Evolutionary conservation across 2,888 invertebrate species (phyloP), one percentile per base, ranked within the genome.

Genomic region (Dugesia japonica): DNA sequence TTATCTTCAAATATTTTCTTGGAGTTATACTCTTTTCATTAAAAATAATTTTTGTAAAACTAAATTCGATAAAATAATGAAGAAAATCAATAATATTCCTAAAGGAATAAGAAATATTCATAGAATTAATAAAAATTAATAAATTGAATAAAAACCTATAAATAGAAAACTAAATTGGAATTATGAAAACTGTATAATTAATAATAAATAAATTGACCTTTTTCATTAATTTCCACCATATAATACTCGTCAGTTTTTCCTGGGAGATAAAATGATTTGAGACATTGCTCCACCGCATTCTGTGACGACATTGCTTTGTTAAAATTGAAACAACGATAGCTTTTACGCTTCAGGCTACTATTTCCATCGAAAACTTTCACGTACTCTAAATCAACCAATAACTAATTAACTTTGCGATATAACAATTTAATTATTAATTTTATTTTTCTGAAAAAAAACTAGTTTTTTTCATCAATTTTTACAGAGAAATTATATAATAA

Each of bases 281-380:
- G 75, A 74, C 73, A 26, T 38, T 75, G 73, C 23, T 74, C 72
- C 1, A 76, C 73, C 7, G 73, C 76, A 13, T 26, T 28, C 7
- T 76, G 76, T n/a, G 76, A 26, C 1, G 76, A 73, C 76, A 76
- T 76, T 9, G 75, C 73, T 74, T 76, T 76, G 28, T 26, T 31
- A 26, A 76, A 76, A 73, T 74, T 74, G 31, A 76, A 74, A 26
- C 73, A 28, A 23, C 77, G 31, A 27, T 77, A 77, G 28, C 42
- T 27, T 20, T 77, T 38, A 26, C 77, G 76, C 77, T 77, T 76
- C 28, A 28, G 42, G 71, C 71, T 26, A 27, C 77, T 42, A 31
- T 77, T 77, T 27, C 77, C 77, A 77, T 77, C 77, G 26, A 71
- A 77, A n/a, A 77, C 76, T 33, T 71, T 42, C 17, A 77, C 77